phyloP scores from a whole-genome alignment of 30 jellyfish, hydroid and myxozoan genomes.

The Pseudorhiza aurosa region DNA sequence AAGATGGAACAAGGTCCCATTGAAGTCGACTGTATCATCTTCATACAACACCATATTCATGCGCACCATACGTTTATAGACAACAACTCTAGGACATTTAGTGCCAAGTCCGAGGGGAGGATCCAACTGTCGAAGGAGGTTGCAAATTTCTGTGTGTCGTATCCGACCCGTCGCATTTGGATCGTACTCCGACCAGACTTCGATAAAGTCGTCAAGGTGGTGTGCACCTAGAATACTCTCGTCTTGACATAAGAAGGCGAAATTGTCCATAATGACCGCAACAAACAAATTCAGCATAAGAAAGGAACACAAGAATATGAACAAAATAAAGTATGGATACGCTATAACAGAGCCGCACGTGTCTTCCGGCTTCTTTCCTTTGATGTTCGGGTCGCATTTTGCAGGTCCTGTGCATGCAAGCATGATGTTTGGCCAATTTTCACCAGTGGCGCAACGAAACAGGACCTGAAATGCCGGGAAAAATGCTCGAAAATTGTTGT shows the following conservation, averaged over 20 bases:
- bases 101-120: conserved; percentile 75
- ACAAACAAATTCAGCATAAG: conserved; percentile 66
- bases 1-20: conserved; percentile 80
- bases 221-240: conserved; percentile 65
- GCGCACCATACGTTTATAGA: conserved; percentile 77
- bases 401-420: conserved; percentile 73
- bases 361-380: conserved; percentile 36
- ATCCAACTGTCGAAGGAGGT: conserved; percentile 49
- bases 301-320: conserved; percentile 43
- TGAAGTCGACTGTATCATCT: conserved; percentile 81
- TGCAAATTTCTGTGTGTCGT: conserved; percentile 67
- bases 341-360: conserved; percentile 79
- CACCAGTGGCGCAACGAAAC: conserved; percentile 87
- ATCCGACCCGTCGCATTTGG: conserved; percentile 76
- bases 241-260: conserved; percentile 70
- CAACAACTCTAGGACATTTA: conserved; percentile 67
- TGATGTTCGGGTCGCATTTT: conserved; percentile 59
- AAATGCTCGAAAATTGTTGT: conserved; percentile 74
- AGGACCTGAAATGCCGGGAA: conserved; percentile 72
- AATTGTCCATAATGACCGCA: conserved; percentile 71
- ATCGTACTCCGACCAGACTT: conserved; percentile 68
- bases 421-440: conserved; percentile 85
- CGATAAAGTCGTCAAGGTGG: conserved; percentile 58
- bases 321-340: conserved; percentile 47
- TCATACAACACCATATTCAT: conserved; percentile 82